phyloP scores from a whole-genome alignment of 2,797 vertebrate genomes.

The Alauda arvensis region DNA sequence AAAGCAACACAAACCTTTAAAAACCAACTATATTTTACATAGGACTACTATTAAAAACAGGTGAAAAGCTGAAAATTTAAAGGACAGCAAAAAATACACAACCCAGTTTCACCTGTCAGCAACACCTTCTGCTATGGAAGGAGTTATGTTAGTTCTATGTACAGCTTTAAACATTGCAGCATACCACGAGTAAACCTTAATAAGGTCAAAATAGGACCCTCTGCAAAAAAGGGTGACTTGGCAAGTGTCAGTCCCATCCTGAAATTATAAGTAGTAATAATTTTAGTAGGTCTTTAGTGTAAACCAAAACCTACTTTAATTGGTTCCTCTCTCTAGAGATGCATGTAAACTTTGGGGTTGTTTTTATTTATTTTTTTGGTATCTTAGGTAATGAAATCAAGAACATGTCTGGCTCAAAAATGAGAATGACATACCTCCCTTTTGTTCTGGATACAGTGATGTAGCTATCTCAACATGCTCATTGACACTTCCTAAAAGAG shows the following conservation, averaged over 20 bases:
- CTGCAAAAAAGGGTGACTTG: conserved; percentile 68
- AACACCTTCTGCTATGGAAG: conserved; percentile 52
- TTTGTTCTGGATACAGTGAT: conserved; percentile 35
- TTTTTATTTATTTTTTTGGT: neutral
- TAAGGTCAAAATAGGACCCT: conserved; percentile 75
- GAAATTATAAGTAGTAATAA: conserved; percentile 41
- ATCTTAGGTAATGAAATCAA: conserved; percentile 31
- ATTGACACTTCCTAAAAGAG: conserved; percentile 47
- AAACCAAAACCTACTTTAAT: conserved; percentile 20
- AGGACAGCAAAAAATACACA: conserved; percentile 54
- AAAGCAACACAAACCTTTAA: conserved; percentile 54
- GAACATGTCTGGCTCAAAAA: conserved; percentile 28
- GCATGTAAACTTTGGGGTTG: conserved; percentile 1
- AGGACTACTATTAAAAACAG: conserved; percentile 51
- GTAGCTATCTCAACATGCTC: conserved; percentile 34
- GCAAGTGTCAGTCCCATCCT: conserved; percentile 64
- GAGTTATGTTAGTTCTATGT: conserved; percentile 36
- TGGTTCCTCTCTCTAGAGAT: conserved; percentile 20
- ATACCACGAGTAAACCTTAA: conserved; percentile 71
- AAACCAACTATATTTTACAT: conserved; percentile 57
- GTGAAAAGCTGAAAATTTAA: conserved; percentile 61
- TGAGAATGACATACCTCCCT: conserved; percentile 42
- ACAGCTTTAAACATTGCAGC: conserved; percentile 61
- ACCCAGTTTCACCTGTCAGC: conserved; percentile 56
- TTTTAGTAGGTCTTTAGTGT: conserved; percentile 22